Evolutionary conservation across 1,140 invertebrate species (phyloP).

Genomic region (Pomacea maculata): DNA sequence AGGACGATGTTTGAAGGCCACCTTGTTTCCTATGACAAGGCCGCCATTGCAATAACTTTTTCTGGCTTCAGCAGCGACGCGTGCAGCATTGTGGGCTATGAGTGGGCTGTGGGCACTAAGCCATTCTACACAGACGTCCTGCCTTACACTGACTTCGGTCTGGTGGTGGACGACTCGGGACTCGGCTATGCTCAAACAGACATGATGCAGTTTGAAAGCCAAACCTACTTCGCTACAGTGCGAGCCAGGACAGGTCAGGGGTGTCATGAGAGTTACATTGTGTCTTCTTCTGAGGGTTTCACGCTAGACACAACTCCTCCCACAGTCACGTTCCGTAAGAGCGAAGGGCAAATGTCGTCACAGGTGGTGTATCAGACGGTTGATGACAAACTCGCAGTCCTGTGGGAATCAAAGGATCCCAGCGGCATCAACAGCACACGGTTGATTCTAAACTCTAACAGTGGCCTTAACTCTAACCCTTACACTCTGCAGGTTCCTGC

Average conservation of each 20-base stretch:
- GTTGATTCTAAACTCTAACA: background rate
- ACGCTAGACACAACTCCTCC: constrained; percentile 32
- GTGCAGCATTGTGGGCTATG: constrained; percentile 37
- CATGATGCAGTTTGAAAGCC: constrained; percentile 31
- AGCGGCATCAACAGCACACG: background rate
- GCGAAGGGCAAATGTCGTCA: background rate
- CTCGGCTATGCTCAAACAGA: constrained; percentile 36
- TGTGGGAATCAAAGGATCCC: background rate
- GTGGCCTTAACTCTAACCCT: background rate
- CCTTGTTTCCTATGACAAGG: constrained; percentile 27
- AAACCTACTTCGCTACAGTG: constrained; percentile 36
- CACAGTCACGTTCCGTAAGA: constrained; percentile 15
- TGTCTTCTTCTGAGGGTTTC: constrained; percentile 41
- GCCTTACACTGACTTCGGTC: constrained; percentile 36
- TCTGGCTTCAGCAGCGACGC: constrained; percentile 41
- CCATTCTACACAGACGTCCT: constrained; percentile 38
- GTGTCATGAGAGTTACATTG: constrained; percentile 39
- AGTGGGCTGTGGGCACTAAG: constrained; percentile 42
- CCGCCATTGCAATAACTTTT: constrained; percentile 40
- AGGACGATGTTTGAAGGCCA: constrained; percentile 22
- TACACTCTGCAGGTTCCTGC: background rate
- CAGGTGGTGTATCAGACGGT: constrained; percentile 6
- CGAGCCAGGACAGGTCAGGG: constrained; percentile 37
- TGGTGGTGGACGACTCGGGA: constrained; percentile 32
- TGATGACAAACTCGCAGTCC: background rate